Percentiles rank a stretch among this genome's conserved stretches.
Evolutionary conservation across 2,113 vertebrate genomes (phyloP).

Genomic region (Perognathus longimembris): DNA sequence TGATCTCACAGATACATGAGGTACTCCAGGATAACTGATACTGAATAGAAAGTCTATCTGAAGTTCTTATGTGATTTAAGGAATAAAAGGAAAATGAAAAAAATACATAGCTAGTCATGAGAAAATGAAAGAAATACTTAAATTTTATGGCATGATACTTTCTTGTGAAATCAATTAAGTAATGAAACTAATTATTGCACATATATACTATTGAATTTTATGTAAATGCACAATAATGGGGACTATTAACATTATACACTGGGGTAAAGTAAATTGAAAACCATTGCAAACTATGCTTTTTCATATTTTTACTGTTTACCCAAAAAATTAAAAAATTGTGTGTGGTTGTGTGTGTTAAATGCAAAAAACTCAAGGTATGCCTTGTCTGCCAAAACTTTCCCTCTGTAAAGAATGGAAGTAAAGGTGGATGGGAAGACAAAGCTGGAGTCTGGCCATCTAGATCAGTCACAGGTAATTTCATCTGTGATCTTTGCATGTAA

Average conservation of each 20-base stretch:
- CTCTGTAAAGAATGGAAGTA: neutral
- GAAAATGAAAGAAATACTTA: neutral
- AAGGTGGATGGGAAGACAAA: neutral
- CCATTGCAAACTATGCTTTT: neutral
- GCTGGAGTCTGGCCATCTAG: neutral
- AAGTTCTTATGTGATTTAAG: constrained; percentile 23
- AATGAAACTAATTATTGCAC: neutral
- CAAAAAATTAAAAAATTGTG: neutral
- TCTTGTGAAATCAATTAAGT: constrained; percentile 26
- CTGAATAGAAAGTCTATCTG: constrained; percentile 16
- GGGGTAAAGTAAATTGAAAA: neutral
- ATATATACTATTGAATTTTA: neutral
- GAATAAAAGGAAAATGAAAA: constrained; percentile 18
- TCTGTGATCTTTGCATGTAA: neutral
- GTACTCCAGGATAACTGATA: constrained; percentile 40
- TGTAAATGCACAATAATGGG: neutral
- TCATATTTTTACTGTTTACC: no score
- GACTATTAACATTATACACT: neutral
- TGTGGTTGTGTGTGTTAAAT: neutral
- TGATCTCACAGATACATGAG: constrained; percentile 29
- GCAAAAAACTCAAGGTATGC: neutral
- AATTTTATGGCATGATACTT: neutral
- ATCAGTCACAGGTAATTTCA: neutral
- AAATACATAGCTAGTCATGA: neutral
- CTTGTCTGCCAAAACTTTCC: neutral